Base-by-base conservation (phyloP, 2,888 invertebrate genomes). In the Colletes collaris region DNA sequence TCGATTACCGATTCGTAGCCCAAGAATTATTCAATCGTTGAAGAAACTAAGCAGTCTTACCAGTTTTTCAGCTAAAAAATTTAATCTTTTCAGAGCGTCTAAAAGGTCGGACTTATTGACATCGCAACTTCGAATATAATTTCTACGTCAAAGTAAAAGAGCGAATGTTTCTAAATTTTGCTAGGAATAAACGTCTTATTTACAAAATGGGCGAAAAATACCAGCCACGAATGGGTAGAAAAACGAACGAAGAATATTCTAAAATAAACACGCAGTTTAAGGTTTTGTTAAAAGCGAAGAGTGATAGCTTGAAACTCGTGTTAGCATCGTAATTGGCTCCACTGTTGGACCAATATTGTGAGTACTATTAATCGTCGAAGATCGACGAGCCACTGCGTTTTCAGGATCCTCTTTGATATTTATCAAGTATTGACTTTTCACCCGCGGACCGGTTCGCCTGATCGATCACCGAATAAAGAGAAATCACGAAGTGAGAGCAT, bases 201-300 rank as follows among this genome's bases (percentile, higher is more conserved):
- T 27, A 40, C 2, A 27, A 27, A 27, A 44, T 44, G 88, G 88
- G 71, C 83, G 90, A 90, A 89, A 90, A 88, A 88, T 85, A 68
- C 87, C 84, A 89, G 82, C 84, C 82, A 88, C 79, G 84, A 84
- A 87, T 87, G 82, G 80, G 2, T 27, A 27, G 27, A 27, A 27
- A 27, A 27, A 27, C 27, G 27, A 27, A 27, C 27, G 27, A 27
- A 27, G 27, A 27, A 27, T 27, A 2, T 27, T 27, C 27, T 27
- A 27, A 27, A 2, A 27, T 27, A 27, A 27, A 27, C 27, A 2
- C 27, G 2, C 27, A 27, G 27, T 27, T 27, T 27, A 27, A 27
- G 27, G 27, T 27, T 27, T 27, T 27, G 27, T 27, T 27, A 27
- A 27, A 27, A 27, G 27, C 27, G 27, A 27, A 27, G 27, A 27